Evolutionary conservation across 1,140 invertebrate genomes (phyloP).

Genomic region (Melipona quadrifasciata): DNA sequence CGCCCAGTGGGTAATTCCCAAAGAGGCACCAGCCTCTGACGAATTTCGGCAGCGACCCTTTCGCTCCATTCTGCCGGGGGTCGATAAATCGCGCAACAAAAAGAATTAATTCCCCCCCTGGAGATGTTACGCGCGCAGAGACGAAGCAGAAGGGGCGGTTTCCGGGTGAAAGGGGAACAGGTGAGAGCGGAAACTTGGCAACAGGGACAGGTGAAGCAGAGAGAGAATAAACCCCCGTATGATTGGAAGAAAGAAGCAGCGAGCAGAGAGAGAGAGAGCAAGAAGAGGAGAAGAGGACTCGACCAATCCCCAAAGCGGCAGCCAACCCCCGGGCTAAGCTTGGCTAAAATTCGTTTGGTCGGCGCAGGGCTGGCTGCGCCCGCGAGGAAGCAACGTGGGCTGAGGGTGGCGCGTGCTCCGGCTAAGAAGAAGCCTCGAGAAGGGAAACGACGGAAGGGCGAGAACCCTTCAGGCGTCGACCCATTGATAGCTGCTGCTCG

Average conservation of each 20-base stretch:
- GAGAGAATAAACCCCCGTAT: slow-evolving; percentile 5
- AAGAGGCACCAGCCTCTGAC: no score
- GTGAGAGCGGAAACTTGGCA: slow-evolving; percentile 41
- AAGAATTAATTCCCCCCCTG: not conserved
- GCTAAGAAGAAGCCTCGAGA: slow-evolving; percentile 12
- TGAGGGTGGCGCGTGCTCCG: slow-evolving; percentile 26
- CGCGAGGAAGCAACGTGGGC: slow-evolving; percentile 35
- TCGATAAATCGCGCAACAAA: not conserved
- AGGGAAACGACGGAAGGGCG: slow-evolving; percentile 24
- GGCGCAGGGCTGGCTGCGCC: slow-evolving; percentile 66
- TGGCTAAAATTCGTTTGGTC: slow-evolving; percentile 67
- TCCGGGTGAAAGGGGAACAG: slow-evolving; percentile 20
- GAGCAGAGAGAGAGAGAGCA: slow-evolving; percentile 2
- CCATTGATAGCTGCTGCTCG: slow-evolving; percentile 63
- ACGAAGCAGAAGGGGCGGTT: not conserved
- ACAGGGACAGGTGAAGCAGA: not conserved
- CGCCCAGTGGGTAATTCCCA: no score
- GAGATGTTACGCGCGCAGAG: not conserved
- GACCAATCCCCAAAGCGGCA: slow-evolving; percentile 64
- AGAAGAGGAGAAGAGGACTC: not conserved
- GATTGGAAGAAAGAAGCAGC: not conserved
- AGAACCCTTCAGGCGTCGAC: slow-evolving; percentile 57
- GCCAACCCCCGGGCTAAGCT: slow-evolving; percentile 69
- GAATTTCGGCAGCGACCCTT: not conserved
- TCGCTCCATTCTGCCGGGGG: no score